phyloP scores from a whole-genome alignment of 1,140 invertebrate genomes.

The Phymorhynchus buccinoides region DNA sequence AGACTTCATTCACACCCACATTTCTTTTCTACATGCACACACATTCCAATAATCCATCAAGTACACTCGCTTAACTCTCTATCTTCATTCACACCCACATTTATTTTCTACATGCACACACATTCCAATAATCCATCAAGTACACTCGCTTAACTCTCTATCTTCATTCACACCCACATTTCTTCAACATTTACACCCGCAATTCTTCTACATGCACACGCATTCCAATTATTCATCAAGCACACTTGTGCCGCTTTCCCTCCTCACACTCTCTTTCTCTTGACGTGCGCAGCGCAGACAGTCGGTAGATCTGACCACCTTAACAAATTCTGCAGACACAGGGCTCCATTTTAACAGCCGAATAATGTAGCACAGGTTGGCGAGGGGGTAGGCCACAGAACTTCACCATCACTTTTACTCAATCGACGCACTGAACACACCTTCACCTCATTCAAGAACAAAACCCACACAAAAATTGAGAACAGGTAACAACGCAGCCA shows the following conservation, averaged over 20 bases:
- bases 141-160: no score
- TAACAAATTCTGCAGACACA: neutral
- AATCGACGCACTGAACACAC: neutral
- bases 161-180: no score
- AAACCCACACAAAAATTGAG: neutral
- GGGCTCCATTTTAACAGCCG: neutral
- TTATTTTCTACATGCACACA: neutral
- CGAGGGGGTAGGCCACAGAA: no score
- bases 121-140: neutral
- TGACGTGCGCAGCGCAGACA: neutral
- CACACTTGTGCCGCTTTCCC: neutral
- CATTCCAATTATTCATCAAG: no score
- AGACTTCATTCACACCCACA: neutral
- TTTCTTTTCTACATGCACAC: neutral
- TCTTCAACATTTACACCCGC: neutral
- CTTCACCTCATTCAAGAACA: neutral
- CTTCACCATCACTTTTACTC: neutral
- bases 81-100: neutral
- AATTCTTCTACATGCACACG: no score
- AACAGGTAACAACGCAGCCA: neutral
- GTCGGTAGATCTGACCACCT: neutral
- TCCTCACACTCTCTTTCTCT: no score
- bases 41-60: neutral
- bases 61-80: neutral
- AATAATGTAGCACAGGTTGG: neutral